Evolutionary conservation across 2,113 vertebrate species (phyloP).

Genomic region (Sorex fumeus): DNA sequence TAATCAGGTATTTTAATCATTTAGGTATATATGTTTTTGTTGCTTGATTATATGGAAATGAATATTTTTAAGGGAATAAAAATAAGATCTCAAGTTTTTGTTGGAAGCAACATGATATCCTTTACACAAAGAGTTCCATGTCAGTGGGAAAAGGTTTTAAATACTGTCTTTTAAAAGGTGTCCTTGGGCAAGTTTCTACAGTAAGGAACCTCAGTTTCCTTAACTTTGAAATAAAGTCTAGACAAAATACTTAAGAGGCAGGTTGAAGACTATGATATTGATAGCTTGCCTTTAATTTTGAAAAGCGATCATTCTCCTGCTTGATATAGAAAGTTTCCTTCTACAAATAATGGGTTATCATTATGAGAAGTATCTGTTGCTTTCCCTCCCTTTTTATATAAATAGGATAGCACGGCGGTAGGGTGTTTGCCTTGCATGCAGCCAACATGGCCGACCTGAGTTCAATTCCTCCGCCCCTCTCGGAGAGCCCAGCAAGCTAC

Average conservation of each 20-base stretch:
- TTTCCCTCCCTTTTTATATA: neutral
- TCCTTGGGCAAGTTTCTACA: neutral
- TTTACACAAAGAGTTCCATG: neutral
- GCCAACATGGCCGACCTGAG: no score
- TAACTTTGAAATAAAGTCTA: neutral
- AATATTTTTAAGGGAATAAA: neutral
- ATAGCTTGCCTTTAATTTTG: neutral
- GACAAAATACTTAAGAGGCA: slow-evolving; percentile 21
- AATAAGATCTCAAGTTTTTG: no score
- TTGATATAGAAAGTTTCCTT: neutral
- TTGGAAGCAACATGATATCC: no score
- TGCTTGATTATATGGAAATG: slow-evolving; percentile 18
- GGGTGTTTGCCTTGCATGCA: no score
- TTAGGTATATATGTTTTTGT: slow-evolving; percentile 5
- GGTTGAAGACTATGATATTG: neutral
- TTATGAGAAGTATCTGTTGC: neutral
- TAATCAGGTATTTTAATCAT: neutral
- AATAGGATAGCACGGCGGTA: no score
- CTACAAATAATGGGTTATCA: neutral
- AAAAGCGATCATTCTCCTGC: neutral
- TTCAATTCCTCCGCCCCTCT: no score
- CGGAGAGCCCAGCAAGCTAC: no score
- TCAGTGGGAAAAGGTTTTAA: neutral
- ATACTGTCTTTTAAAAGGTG: neutral
- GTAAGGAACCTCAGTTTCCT: neutral